Percentiles rank a stretch among this genome's conserved stretches.
phyloP scores from a whole-genome alignment of 2,888 invertebrate genomes.

The Busseola fusca region DNA sequence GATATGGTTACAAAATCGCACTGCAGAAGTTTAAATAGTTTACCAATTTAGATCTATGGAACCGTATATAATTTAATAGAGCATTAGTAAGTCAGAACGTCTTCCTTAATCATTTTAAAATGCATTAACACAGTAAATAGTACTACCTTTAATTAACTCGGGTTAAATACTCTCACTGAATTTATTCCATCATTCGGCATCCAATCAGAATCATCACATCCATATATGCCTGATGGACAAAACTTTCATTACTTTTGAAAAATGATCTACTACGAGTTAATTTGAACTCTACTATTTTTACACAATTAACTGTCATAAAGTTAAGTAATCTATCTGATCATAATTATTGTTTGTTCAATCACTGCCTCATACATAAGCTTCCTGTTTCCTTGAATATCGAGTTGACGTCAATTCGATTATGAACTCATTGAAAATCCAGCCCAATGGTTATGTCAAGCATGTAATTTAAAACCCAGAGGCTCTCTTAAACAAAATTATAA shows the following conservation, averaged over 20 bases:
- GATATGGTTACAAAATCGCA: too few species aligned
- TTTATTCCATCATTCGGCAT: neutral
- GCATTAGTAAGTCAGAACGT: too few species aligned
- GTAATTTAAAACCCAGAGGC: constrained; percentile 36
- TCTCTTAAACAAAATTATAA: constrained; percentile 5
- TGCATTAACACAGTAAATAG: too few species aligned
- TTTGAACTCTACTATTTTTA: neutral
- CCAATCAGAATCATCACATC: neutral
- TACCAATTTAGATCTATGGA: too few species aligned
- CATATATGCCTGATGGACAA: neutral
- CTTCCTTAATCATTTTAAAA: too few species aligned
- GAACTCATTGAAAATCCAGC: neutral
- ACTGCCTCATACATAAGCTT: neutral
- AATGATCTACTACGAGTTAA: neutral
- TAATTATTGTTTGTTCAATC: neutral
- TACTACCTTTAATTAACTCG: neutral
- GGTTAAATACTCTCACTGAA: neutral
- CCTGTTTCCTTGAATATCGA: neutral
- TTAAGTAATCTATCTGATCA: neutral
- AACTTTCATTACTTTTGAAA: neutral
- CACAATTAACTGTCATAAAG: neutral
- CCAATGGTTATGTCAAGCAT: constrained; percentile 11
- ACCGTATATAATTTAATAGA: too few species aligned
- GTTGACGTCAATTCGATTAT: constrained; percentile 22
- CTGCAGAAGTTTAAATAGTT: too few species aligned